Evolutionary conservation across 1,140 invertebrate genomes (phyloP).

Genomic region (Goniozus legneri): DNA sequence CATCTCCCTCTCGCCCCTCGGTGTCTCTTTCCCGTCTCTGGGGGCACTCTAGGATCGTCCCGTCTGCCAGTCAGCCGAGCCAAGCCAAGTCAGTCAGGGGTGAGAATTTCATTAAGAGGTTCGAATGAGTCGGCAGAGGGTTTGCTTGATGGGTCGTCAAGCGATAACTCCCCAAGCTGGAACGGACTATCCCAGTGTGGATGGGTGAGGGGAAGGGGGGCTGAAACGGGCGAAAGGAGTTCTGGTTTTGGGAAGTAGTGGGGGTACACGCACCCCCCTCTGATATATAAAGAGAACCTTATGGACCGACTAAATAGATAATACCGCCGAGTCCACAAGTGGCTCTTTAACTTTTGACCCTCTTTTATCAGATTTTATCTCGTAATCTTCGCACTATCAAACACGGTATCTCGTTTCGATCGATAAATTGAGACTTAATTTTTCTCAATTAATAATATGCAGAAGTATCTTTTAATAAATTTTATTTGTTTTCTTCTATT

Average conservation of each 20-base stretch:
- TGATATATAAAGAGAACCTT: conserved; percentile 55
- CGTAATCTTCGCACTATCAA: conserved; percentile 38
- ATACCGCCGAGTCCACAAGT: conserved; percentile 54
- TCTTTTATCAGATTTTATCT: conserved; percentile 51
- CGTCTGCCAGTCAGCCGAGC: conserved; percentile 39
- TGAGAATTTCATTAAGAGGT: conserved; percentile 60
- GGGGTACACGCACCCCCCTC: conserved; percentile 39
- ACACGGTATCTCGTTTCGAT: conserved; percentile 8
- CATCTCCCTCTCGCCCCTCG: conserved; percentile 14
- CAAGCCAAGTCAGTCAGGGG: conserved; percentile 52
- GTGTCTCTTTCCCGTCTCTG: conserved; percentile 21
- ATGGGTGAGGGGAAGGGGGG: conserved; percentile 25
- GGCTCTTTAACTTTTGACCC: conserved; percentile 58
- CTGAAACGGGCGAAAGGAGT: conserved; percentile 32
- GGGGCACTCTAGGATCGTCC: conserved; percentile 37
- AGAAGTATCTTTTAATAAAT: too few species aligned
- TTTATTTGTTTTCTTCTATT: too few species aligned
- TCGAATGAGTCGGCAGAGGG: conserved; percentile 55
- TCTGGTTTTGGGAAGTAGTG: too few species aligned
- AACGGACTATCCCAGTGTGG: conserved; percentile 32
- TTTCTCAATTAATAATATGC: too few species aligned
- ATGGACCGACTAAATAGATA: conserved; percentile 56
- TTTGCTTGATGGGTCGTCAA: conserved; percentile 57
- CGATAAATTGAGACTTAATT: too few species aligned
- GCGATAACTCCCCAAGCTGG: conserved; percentile 54